These are phyloP conservation scores for Ictalurus furcatus DNA, from an alignment of 2,113 vertebrate genomes.

Conservation along the genomic window DNA sequence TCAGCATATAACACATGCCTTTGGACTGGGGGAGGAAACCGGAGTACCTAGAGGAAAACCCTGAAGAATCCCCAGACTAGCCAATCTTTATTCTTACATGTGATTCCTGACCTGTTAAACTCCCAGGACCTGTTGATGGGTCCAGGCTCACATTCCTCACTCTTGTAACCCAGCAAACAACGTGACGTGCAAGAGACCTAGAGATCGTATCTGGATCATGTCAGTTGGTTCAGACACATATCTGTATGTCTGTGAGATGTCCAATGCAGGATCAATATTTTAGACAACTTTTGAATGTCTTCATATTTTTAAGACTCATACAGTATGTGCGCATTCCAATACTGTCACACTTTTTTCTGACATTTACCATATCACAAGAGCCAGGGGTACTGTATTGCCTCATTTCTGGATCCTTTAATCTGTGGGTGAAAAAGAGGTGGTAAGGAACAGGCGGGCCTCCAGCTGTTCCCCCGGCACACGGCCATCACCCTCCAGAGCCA, in stretches of 20 bases:
- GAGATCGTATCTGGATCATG: not conserved
- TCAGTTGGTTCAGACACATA: not conserved
- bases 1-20: no score
- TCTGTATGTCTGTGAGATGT: not conserved
- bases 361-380: constrained; percentile 16
- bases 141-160: not conserved
- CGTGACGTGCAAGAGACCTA: not conserved
- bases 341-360: not conserved
- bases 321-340: not conserved
- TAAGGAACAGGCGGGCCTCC: constrained; percentile 47
- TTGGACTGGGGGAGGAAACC: no score
- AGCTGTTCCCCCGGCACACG: constrained; percentile 50
- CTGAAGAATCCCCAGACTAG: not conserved
- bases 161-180: not conserved
- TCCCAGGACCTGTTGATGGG: not conserved
- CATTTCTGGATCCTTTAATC: constrained; percentile 12
- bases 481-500: constrained; percentile 44
- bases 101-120: not conserved
- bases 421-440: constrained; percentile 6
- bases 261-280: not conserved
- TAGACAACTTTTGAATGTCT: not conserved
- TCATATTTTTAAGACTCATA: not conserved
- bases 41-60: no score
- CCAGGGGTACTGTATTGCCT: constrained; percentile 1
- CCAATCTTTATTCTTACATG: not conserved